Conservation (phyloP, 64 coral and sea anemone genomes). For the Stichodactyla helianthus region DNA sequence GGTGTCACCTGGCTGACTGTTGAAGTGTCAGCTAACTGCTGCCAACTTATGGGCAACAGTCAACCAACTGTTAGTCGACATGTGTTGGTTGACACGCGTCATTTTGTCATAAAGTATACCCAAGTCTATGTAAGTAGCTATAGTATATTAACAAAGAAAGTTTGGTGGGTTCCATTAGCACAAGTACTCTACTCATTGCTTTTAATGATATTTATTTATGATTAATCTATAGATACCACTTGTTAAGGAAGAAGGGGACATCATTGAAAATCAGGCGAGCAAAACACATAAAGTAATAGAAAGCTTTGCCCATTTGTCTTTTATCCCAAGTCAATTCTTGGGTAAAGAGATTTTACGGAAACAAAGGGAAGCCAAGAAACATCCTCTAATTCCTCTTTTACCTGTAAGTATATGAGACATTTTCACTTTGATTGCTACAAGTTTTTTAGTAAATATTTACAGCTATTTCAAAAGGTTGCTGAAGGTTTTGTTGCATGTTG, state of each 20-base stretch:
- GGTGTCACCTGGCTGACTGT: too few species aligned
- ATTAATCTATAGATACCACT: conserved; percentile 47
- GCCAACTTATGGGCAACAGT: too few species aligned
- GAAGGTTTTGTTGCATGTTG: too few species aligned
- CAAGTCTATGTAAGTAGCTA: too few species aligned
- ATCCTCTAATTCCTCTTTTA: conserved; percentile 5
- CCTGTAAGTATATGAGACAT: conserved; percentile 38
- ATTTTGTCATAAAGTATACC: too few species aligned
- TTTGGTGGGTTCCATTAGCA: too few species aligned
- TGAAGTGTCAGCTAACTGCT: too few species aligned
- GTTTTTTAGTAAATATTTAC: neutral
- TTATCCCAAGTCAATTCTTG: conserved; percentile 76
- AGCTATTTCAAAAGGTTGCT: too few species aligned
- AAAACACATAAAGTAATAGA: conserved; percentile 47
- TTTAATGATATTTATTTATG: neutral
- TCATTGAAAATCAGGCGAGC: conserved; percentile 63
- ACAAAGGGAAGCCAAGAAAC: conserved; percentile 37
- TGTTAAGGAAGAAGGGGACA: conserved; percentile 50
- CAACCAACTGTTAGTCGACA: too few species aligned
- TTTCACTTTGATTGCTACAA: neutral
- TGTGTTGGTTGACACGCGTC: too few species aligned
- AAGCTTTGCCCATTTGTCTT: conserved; percentile 56
- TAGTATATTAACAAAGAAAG: too few species aligned
- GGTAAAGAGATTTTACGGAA: conserved; percentile 67
- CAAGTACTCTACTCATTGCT: too few species aligned